Conservation (phyloP, 2,888 invertebrate genomes). For the Fragum fragum region DNA sequence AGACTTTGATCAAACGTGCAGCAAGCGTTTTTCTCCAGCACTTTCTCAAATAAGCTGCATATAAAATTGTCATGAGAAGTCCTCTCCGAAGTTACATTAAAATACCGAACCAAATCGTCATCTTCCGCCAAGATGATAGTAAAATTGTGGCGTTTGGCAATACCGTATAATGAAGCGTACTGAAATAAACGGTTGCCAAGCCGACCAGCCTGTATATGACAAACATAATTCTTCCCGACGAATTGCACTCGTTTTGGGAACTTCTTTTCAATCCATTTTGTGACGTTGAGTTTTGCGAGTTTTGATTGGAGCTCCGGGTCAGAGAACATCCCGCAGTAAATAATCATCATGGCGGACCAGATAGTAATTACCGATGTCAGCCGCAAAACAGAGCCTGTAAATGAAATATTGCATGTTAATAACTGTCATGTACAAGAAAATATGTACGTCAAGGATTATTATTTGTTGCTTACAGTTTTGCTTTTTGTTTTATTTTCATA, state of each 20-base stretch:
- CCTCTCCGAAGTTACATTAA: conserved; percentile 12
- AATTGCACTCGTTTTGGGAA: background rate
- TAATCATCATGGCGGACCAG: background rate
- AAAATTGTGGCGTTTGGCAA: conserved; percentile 7
- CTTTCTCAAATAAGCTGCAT: conserved; percentile 12
- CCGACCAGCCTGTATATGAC: background rate
- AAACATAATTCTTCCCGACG: conserved; percentile 1
- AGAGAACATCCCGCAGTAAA: conserved; percentile 4
- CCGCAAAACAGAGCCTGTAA: background rate
- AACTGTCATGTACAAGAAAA: no score
- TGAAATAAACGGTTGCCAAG: conserved; percentile 27
- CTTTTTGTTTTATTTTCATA: no score
- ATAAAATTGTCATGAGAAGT: background rate
- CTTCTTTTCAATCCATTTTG: conserved; percentile 3
- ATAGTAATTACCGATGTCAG: background rate
- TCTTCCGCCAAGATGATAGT: conserved; percentile 10
- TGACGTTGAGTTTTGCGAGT: conserved; percentile 12
- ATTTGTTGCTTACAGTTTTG: no score
- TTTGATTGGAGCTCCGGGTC: conserved; percentile 2
- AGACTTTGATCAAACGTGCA: conserved; percentile 8
- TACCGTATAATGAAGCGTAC: conserved; percentile 22
- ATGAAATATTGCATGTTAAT: no score
- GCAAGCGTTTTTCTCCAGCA: conserved; percentile 5
- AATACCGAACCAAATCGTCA: conserved; percentile 18
- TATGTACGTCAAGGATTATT: no score